phyloP scores from a whole-genome alignment of 2,113 vertebrate species.

The Megalops atlanticus region DNA sequence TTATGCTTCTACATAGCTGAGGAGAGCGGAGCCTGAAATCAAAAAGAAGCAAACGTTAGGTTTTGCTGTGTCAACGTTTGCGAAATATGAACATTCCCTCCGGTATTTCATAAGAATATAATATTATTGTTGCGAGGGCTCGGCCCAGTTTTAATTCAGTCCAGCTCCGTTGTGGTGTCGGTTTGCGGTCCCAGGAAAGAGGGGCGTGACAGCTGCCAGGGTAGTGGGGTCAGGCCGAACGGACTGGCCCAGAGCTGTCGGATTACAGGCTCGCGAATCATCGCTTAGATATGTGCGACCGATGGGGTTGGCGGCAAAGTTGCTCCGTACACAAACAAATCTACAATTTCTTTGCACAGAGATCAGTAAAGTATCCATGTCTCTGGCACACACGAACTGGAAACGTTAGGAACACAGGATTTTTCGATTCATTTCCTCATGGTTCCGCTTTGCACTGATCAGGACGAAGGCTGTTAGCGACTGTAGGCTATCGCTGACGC shows the following conservation, averaged over 20 bases:
- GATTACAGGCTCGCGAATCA: neutral
- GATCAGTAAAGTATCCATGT: neutral
- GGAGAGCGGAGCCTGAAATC: no score
- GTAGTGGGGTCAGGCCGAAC: neutral
- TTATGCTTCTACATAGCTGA: no score
- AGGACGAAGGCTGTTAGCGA: neutral
- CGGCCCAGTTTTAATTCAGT: conserved; percentile 5
- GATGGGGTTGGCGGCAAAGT: neutral
- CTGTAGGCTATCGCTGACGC: neutral
- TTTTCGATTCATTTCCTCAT: neutral
- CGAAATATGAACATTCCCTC: neutral
- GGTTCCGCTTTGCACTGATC: neutral
- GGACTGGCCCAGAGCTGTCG: neutral
- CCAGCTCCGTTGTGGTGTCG: neutral
- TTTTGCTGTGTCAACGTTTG: neutral
- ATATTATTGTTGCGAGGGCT: neutral
- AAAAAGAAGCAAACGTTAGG: neutral
- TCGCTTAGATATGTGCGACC: neutral
- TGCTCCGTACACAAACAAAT: neutral
- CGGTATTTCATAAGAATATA: neutral
- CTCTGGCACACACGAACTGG: neutral
- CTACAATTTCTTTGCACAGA: neutral
- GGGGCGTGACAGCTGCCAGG: neutral
- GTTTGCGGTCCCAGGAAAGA: neutral
- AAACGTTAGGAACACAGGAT: neutral